phyloP scores from a whole-genome alignment of 2,888 invertebrate genomes.

The Oxycera nigricornis region DNA sequence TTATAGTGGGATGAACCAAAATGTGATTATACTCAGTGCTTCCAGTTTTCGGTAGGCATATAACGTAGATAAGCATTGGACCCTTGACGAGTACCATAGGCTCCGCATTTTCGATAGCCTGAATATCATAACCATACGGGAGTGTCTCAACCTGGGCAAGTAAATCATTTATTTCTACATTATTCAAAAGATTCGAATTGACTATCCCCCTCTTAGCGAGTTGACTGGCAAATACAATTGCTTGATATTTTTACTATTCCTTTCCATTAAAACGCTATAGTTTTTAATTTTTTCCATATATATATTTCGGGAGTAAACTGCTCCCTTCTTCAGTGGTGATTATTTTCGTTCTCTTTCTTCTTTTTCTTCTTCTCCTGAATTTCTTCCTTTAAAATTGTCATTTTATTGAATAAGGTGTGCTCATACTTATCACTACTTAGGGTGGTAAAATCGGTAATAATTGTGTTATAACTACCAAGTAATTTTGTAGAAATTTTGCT shows the following conservation, averaged over 20 bases:
- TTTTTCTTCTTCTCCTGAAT: background rate
- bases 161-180: background rate
- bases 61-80: background rate
- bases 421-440: too few relatives aligned
- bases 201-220: too few relatives aligned
- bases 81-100: background rate
- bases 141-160: background rate
- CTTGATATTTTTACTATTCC: too few relatives aligned
- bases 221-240: background rate
- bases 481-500: background rate
- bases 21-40: too few relatives aligned
- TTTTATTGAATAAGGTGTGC: too few relatives aligned
- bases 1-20: too few relatives aligned
- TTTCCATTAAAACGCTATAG: background rate
- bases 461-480: background rate
- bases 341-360: background rate
- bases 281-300: too few relatives aligned
- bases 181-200: too few relatives aligned
- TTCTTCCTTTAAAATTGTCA: too few relatives aligned
- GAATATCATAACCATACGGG: background rate
- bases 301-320: too few relatives aligned
- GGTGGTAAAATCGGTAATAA: background rate
- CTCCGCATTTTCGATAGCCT: background rate
- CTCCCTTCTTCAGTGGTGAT: too few relatives aligned
- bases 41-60: background rate